Percentiles rank a stretch among this genome's conserved stretches.
Conservation (phyloP, 2,888 invertebrate species). For the Ceraclea dissimilis region DNA sequence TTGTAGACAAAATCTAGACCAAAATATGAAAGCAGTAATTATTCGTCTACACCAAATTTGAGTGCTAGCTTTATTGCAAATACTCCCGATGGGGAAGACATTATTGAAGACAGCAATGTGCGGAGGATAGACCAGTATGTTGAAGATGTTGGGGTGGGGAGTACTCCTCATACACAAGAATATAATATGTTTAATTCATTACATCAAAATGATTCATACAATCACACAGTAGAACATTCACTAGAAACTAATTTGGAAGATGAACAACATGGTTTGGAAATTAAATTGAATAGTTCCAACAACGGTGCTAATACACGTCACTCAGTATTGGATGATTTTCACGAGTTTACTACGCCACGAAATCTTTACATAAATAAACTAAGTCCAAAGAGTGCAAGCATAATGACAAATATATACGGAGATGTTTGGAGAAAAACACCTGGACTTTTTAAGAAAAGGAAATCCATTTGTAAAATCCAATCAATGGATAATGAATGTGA, state of each 20-base stretch:
- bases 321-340: not conserved
- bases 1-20: slow-evolving; percentile 14
- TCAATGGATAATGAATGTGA: not conserved
- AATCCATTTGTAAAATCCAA: slow-evolving; percentile 2
- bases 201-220: no score
- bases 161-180: no score
- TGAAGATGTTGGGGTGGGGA: no score
- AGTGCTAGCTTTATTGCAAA: not conserved
- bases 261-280: no score
- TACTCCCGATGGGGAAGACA: not conserved
- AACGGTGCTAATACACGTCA: no score
- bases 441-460: slow-evolving; percentile 36
- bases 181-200: not conserved
- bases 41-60: not conserved
- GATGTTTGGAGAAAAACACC: slow-evolving; percentile 48
- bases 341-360: not conserved
- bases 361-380: not conserved
- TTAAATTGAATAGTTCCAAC: no score
- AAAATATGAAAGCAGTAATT: slow-evolving; percentile 3
- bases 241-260: no score
- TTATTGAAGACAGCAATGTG: not conserved
- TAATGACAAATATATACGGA: slow-evolving; percentile 48
- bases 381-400: slow-evolving; percentile 28
- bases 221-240: no score
- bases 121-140: no score